phyloP scores from a whole-genome alignment of 2,888 invertebrate species.

The Pseudococcus viburni region DNA sequence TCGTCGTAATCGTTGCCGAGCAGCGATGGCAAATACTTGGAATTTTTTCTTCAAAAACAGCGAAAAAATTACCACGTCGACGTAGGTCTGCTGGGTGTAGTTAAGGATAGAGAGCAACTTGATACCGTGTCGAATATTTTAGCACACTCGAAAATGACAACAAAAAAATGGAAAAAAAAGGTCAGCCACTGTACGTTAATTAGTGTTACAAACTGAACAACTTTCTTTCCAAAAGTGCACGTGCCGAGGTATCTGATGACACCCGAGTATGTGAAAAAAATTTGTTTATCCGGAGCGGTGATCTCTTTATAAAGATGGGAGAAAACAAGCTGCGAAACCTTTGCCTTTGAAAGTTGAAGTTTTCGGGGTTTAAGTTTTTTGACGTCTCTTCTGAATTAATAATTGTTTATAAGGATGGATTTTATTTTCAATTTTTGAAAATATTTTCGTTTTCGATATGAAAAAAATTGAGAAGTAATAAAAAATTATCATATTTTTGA shows the following conservation, averaged over 20 bases:
- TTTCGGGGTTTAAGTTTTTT: background rate
- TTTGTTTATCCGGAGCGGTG: background rate
- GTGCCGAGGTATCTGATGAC: background rate
- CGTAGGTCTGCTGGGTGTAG: background rate
- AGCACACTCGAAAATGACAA: background rate
- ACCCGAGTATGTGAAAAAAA: background rate
- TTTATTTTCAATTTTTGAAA: no score
- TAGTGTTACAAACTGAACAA: slow-evolving; percentile 26
- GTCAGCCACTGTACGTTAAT: slow-evolving; percentile 6
- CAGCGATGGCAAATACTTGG: background rate
- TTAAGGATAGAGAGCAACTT: background rate
- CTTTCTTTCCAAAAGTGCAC: slow-evolving; percentile 32
- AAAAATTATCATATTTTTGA: no score
- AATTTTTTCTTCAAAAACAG: background rate
- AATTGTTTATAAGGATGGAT: no score
- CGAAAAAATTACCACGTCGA: background rate
- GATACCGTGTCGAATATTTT: background rate
- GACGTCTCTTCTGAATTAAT: no score
- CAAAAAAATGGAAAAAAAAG: background rate
- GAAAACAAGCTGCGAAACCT: background rate
- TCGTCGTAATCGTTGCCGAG: background rate
- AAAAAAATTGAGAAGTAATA: no score
- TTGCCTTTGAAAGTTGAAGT: background rate
- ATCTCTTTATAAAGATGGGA: background rate
- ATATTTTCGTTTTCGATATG: no score